Percentiles rank a stretch among this genome's conserved stretches.
These are phyloP conservation scores for Stomatorhinus walkeri DNA, from an alignment of 2,797 vertebrate genomes.

Conservation along the genomic window DNA sequence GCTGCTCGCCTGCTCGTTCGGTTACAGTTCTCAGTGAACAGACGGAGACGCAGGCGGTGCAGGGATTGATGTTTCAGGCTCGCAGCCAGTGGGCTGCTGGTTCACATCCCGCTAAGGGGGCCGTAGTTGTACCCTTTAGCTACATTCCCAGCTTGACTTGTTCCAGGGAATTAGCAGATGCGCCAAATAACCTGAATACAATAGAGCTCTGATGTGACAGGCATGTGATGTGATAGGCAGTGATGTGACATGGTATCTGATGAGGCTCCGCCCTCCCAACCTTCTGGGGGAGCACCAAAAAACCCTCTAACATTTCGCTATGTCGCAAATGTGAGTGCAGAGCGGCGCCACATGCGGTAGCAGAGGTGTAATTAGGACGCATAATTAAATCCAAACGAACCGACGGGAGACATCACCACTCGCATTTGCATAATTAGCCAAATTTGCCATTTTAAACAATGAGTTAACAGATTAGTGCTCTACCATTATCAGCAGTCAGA, in stretches of 20 bases:
- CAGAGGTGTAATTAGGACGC: slow-evolving; percentile 53
- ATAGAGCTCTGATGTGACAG: background rate
- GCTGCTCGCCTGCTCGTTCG: background rate
- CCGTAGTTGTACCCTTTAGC: background rate
- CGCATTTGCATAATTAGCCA: slow-evolving; percentile 45
- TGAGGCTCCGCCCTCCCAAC: background rate
- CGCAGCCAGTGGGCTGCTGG: background rate
- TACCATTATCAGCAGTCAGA: slow-evolving; percentile 45
- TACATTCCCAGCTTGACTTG: background rate
- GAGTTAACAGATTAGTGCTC: slow-evolving; percentile 51
- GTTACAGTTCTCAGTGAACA: slow-evolving; percentile 3
- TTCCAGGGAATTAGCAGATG: background rate
- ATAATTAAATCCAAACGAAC: slow-evolving; percentile 52
- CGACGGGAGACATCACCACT: slow-evolving; percentile 27
- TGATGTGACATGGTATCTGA: background rate
- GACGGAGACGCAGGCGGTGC: background rate
- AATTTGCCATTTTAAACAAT: slow-evolving; percentile 36
- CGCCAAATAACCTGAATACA: background rate
- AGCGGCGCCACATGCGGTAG: slow-evolving; percentile 38
- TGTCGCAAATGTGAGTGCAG: background rate
- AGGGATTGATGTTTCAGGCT: background rate
- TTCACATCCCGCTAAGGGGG: background rate
- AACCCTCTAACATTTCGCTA: background rate
- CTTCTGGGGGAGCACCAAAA: background rate
- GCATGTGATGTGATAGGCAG: background rate